Evolutionary conservation across 2,113 vertebrate genomes (phyloP), one percentile per base, ranked within the genome.

Genomic region (Tachycineta bicolor): DNA sequence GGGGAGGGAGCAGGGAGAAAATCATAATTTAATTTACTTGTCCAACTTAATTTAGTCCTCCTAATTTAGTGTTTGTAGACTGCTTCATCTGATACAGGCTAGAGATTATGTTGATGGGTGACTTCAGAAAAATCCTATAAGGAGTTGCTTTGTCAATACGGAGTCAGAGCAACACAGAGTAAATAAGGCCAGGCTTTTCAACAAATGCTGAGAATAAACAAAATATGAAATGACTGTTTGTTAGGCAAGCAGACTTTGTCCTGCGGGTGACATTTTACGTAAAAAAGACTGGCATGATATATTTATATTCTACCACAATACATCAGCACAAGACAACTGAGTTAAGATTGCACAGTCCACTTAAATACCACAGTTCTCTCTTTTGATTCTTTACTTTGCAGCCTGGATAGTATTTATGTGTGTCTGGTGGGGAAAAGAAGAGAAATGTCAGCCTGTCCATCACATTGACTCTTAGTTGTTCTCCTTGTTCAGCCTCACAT

Each of bases 121-220:
- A n/a, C 63, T 62, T 49, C 14, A 90, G 63, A 58, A 83, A 77
- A 77, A 88, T 19, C 47, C 47, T 23, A 52, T 73, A 76, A 73
- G 44, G 37, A 80, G 33, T n/a, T 83, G 52, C 37, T 50, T 70
- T 88, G 33, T 83, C 76, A 70, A 55, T 55, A 39, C 62, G 34
- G 49, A 79, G 46, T 50, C 82, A 52, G 81, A 78, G n/a, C 58
- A 95, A 47, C 31, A 28, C 9, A 60, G 31, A 87, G 29, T 91
- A 92, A 90, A 80, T 65, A 87, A 88, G 82, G 34, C 49, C 29
- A 83, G 63, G 43, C 55, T 91, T 90, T 93, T 81, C 79, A 90
- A 53, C 25, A 74, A 88, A 28, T 63, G 63, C 67, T 83, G 83
- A 67, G 88, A 95, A 93, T 93, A 93, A 91, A 55, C 86, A 65